Base-by-base conservation (phyloP, 2,797 vertebrate genomes). In the Echiichthys vipera region DNA sequence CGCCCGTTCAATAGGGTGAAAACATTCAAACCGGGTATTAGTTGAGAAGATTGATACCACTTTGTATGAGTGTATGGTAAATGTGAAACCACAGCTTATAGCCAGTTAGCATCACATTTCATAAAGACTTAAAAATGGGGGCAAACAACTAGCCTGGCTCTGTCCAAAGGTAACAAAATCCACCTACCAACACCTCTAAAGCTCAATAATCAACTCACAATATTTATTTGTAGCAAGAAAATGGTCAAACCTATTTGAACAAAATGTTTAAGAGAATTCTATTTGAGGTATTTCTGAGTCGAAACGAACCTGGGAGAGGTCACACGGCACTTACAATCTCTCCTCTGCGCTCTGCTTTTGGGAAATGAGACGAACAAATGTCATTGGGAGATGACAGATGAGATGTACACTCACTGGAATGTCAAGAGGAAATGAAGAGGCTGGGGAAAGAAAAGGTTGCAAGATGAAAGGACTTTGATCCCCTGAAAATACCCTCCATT, bases 361-460 rank as follows among this genome's bases (percentile, higher is more conserved):
- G 80, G 71, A 81, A 83, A 77, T 51, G 42, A 78, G 45, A 78
- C 69, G 80, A 81, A 83, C 71, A 70, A 83, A 83, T 68, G 55
- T 65, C 78, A 78, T 36, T 65, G 77, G 73, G 72, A 29, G 65
- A 67, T 74, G 75, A 84, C 73, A 74, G 56, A 87, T 67, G 79
- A 83, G 74, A 83, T 69, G 36, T 42, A 40, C 45, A 42, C 62
- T 83, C n/a, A 17, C 78, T 69, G 83, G 74, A 86, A 81, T 76
- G 80, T 81, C 68, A 59, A 74, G 68, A 78, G 86, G 65, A 89
- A 88, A 75, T 74, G 49, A 80, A 51, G 72, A 74, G 54, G 53
- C 61, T 34, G 43, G 61, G 62, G 55, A 75, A 59, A 71, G 64
- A 45, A 70, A 40, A 56, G 74, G 56, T 50, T 84, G 55, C 51